Conservation (phyloP, 2,888 invertebrate species). For the Dasysyrphus tricinctus region DNA sequence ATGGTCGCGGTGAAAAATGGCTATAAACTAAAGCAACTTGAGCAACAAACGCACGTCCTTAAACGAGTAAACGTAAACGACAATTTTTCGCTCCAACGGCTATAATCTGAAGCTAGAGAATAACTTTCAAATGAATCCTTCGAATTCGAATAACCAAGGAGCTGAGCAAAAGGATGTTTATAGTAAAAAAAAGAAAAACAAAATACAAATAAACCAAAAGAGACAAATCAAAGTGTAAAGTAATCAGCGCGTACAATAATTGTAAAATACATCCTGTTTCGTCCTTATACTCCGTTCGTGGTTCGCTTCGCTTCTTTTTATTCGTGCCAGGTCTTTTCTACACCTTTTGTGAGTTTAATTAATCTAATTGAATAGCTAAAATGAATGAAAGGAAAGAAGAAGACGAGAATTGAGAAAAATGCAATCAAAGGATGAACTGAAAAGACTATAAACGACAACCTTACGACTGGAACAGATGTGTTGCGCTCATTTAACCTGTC, state of each 20-base stretch:
- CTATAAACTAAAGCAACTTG: constrained; percentile 9
- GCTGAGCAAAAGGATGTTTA: constrained; percentile 39
- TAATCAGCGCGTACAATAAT: constrained; percentile 65
- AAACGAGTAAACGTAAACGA: constrained; percentile 58
- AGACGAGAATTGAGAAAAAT: constrained; percentile 30
- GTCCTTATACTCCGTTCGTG: constrained; percentile 21
- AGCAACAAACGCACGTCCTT: constrained; percentile 59
- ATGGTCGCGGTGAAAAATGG: constrained; percentile 4
- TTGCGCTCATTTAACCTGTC: constrained; percentile 74
- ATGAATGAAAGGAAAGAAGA: constrained; percentile 1
- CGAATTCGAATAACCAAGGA: not conserved
- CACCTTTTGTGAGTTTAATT: constrained; percentile 72
- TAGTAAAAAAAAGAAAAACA: constrained; percentile 1
- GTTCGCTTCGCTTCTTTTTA: not conserved
- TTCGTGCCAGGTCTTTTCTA: constrained; percentile 21
- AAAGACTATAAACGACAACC: constrained; percentile 52
- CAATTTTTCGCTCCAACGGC: constrained; percentile 61
- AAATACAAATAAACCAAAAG: constrained; percentile 37
- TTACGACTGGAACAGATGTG: constrained; percentile 75
- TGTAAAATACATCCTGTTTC: constrained; percentile 53
- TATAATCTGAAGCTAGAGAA: constrained; percentile 54
- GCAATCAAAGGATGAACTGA: constrained; percentile 63
- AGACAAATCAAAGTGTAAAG: constrained; percentile 72
- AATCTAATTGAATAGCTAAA: constrained; percentile 72
- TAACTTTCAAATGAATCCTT: constrained; percentile 49